Conservation (phyloP, 2,888 invertebrate genomes). For the Phanerotoma sp. region DNA sequence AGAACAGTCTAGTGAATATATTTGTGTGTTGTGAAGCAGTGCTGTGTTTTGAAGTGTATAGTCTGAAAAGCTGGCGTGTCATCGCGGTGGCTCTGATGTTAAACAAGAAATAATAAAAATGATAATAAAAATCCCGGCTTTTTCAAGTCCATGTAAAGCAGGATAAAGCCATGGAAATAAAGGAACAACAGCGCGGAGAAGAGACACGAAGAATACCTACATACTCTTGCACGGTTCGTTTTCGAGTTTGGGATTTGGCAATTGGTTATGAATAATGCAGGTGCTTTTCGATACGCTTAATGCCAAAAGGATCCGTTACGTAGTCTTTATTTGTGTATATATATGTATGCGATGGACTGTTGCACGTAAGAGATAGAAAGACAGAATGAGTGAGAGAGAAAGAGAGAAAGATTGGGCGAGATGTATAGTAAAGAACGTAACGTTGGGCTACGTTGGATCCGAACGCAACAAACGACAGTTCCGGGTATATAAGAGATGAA, state of each 20-base stretch:
- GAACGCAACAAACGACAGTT: no score
- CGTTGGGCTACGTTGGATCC: no score
- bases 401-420: slow-evolving; percentile 12
- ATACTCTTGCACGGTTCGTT: slow-evolving; percentile 33
- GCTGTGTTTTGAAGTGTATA: no score
- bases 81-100: not conserved
- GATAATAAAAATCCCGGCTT: not conserved
- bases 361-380: not conserved
- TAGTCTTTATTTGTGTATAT: slow-evolving; percentile 20
- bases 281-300: slow-evolving; percentile 35
- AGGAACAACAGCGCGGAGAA: slow-evolving; percentile 12
- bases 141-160: not conserved
- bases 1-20: no score
- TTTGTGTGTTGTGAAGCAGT: no score
- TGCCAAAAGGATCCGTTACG: not conserved
- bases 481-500: slow-evolving; percentile 18
- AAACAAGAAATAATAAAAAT: slow-evolving; percentile 1
- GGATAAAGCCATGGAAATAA: slow-evolving; percentile 4
- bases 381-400: not conserved
- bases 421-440: no score
- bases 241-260: slow-evolving; percentile 52
- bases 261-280: slow-evolving; percentile 57
- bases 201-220: no score
- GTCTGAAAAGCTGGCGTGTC: not conserved
- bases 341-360: slow-evolving; percentile 3